These are phyloP conservation scores for Eurosta solidaginis DNA, from an alignment of 1,140 invertebrate genomes.

Conservation along the genomic window DNA sequence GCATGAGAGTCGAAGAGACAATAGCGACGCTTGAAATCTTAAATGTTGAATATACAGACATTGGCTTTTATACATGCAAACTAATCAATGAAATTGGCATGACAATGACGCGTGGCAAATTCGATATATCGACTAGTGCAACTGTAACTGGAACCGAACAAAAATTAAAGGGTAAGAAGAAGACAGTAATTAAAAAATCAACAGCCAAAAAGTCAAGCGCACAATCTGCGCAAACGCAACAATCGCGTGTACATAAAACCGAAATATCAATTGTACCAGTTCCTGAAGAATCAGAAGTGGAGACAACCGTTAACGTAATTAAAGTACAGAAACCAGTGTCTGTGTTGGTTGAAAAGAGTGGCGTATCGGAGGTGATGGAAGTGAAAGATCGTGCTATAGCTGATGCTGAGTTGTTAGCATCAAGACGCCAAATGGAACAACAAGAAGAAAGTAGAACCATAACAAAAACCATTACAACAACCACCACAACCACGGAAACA, in stretches of 20 bases:
- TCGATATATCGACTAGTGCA: slow-evolving; percentile 61
- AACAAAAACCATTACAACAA: slow-evolving; percentile 34
- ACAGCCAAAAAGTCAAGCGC: slow-evolving; percentile 41
- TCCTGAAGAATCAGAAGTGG: slow-evolving; percentile 44
- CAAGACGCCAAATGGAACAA: slow-evolving; percentile 48
- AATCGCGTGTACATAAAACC: slow-evolving; percentile 39
- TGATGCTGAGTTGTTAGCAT: slow-evolving; percentile 44
- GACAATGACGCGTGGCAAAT: slow-evolving; percentile 77
- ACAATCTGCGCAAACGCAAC: slow-evolving; percentile 30
- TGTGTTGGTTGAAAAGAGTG: slow-evolving; percentile 61
- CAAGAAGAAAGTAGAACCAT: slow-evolving; percentile 40
- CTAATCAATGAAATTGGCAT: slow-evolving; percentile 81
- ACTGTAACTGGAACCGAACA: slow-evolving; percentile 42
- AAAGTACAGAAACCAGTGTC: slow-evolving; percentile 52
- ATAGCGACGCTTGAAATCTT: slow-evolving; percentile 74
- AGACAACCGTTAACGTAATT: slow-evolving; percentile 50
- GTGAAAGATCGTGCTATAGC: slow-evolving; percentile 53
- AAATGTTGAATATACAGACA: slow-evolving; percentile 71
- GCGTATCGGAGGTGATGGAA: slow-evolving; percentile 58
- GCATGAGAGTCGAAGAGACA: slow-evolving; percentile 70
- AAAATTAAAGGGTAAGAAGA: slow-evolving; percentile 59
- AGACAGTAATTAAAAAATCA: slow-evolving; percentile 47
- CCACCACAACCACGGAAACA: slow-evolving; percentile 36
- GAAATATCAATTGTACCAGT: slow-evolving; percentile 46
- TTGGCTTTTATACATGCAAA: slow-evolving; percentile 86